Evolutionary conservation across 2,888 invertebrate species (phyloP).

Genomic region (Drosophila formosana): DNA sequence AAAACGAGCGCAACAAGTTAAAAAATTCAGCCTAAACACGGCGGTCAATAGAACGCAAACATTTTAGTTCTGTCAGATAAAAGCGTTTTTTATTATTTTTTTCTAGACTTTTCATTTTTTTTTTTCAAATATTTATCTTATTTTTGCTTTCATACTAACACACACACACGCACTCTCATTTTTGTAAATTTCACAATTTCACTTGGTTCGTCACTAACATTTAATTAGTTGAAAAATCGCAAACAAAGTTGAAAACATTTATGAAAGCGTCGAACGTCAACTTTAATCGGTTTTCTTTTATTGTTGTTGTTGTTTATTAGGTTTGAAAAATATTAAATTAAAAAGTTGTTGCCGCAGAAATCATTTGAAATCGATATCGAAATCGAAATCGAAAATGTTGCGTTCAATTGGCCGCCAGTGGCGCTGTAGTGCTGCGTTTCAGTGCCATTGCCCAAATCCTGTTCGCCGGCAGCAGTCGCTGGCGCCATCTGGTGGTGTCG

Average conservation of each 20-base stretch:
- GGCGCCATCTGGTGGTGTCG: slow-evolving; percentile 58
- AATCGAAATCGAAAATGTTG: slow-evolving; percentile 77
- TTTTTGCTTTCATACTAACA: slow-evolving; percentile 28
- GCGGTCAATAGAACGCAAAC: slow-evolving; percentile 80
- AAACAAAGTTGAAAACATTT: slow-evolving; percentile 23
- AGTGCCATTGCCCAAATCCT: slow-evolving; percentile 55
- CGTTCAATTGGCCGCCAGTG: slow-evolving; percentile 82
- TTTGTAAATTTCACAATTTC: slow-evolving; percentile 46
- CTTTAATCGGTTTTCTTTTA: slow-evolving; percentile 83
- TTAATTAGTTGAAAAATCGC: slow-evolving; percentile 48
- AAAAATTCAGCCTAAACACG: slow-evolving; percentile 31
- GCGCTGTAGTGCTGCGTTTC: slow-evolving; percentile 76
- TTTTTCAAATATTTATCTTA: neutral
- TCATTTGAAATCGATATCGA: slow-evolving; percentile 28
- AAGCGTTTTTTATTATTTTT: neutral
- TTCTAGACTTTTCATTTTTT: neutral
- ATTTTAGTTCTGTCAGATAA: slow-evolving; percentile 6
- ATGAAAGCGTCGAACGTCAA: slow-evolving; percentile 22
- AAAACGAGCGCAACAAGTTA: neutral
- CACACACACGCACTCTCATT: slow-evolving; percentile 34
- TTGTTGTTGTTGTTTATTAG: slow-evolving; percentile 84
- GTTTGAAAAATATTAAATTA: slow-evolving; percentile 63
- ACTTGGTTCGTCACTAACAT: slow-evolving; percentile 51
- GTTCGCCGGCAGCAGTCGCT: slow-evolving; percentile 48
- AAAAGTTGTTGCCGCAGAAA: slow-evolving; percentile 54